These are phyloP conservation scores for Dufourea novaeangliae DNA, from an alignment of 1,140 invertebrate species.

Conservation along the genomic window DNA sequence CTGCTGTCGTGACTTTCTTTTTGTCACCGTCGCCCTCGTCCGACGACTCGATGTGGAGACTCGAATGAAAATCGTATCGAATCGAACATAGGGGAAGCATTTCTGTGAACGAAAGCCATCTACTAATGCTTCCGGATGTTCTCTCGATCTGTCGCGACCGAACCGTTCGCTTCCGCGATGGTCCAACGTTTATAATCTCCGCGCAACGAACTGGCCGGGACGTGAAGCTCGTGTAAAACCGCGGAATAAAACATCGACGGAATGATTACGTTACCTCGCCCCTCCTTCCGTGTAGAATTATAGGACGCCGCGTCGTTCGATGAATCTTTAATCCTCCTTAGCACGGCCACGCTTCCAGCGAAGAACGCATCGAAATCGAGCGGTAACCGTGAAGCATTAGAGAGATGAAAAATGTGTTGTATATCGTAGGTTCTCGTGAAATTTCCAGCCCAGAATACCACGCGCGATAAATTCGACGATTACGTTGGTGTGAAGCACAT, in stretches of 20 bases:
- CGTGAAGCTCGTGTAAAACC: not conserved
- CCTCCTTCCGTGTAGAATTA: not conserved
- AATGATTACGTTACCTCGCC: conserved; percentile 4
- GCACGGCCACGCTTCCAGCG: not conserved
- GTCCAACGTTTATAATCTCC: not conserved
- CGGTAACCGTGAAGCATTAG: conserved; percentile 6
- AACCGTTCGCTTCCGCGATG: not conserved
- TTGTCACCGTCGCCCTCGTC: not conserved
- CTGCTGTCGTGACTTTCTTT: not conserved
- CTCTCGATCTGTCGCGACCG: not conserved
- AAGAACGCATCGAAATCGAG: conserved; percentile 22
- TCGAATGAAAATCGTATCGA: too few species aligned
- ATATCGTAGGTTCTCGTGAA: not conserved
- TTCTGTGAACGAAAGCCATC: too few species aligned
- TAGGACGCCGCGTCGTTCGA: conserved; percentile 2
- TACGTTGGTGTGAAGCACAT: conserved; percentile 18
- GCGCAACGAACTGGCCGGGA: not conserved
- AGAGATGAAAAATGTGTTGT: not conserved
- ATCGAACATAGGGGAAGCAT: not conserved
- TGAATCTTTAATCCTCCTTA: conserved; percentile 40
- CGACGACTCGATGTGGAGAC: not conserved
- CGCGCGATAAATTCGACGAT: conserved; percentile 24
- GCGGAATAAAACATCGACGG: not conserved
- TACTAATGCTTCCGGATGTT: too few species aligned
- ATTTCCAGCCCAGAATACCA: not conserved